These are phyloP conservation scores for Listronotus oregonensis DNA, from an alignment of 1,140 invertebrate genomes.

Conservation along the genomic window DNA sequence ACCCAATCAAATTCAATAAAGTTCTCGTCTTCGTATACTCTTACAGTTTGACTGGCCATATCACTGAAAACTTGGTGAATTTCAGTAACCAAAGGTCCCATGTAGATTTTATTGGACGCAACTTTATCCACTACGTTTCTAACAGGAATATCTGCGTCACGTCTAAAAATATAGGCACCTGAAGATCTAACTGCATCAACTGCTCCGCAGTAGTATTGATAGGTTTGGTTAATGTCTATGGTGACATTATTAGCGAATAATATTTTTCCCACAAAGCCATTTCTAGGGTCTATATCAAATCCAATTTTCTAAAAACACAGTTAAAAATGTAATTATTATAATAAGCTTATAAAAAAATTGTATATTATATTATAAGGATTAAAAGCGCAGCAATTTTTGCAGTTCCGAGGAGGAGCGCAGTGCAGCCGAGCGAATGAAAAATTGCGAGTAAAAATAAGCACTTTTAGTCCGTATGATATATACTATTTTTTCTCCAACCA, in stretches of 20 bases:
- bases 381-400: background rate
- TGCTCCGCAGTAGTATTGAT: slow-evolving; percentile 75
- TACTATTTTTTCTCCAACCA: too few relatives aligned
- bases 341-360: background rate
- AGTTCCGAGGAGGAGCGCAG: background rate
- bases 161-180: slow-evolving; percentile 88
- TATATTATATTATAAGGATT: too few relatives aligned
- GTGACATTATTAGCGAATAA: slow-evolving; percentile 59
- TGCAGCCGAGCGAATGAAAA: too few relatives aligned
- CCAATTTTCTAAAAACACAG: slow-evolving; percentile 9
- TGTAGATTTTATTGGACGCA: slow-evolving; percentile 62
- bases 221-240: slow-evolving; percentile 68
- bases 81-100: slow-evolving; percentile 79
- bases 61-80: slow-evolving; percentile 74
- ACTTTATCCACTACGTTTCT: slow-evolving; percentile 52
- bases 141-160: slow-evolving; percentile 55
- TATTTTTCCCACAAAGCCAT: slow-evolving; percentile 61
- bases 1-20: slow-evolving; percentile 90
- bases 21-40: slow-evolving; percentile 71
- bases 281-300: slow-evolving; percentile 25
- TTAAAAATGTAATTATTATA: background rate
- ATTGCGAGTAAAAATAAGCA: too few relatives aligned
- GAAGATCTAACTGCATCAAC: slow-evolving; percentile 64
- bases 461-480: too few relatives aligned
- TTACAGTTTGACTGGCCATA: slow-evolving; percentile 81